phyloP scores from a whole-genome alignment of 2,797 vertebrate species.

The Lagocephalus sceleratus region DNA sequence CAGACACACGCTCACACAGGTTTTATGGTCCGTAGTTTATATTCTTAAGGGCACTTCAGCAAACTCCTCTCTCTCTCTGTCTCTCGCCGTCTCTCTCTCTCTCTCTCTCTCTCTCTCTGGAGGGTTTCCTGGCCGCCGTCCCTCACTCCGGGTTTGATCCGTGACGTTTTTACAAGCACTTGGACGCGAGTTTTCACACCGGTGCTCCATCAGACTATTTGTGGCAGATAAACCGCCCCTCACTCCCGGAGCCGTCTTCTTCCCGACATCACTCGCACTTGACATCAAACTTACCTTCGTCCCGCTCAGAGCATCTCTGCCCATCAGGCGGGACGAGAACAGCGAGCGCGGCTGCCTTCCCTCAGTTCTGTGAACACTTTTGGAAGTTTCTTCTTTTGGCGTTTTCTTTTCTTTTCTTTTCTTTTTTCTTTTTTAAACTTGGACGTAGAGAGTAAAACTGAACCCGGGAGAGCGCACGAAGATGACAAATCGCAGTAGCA shows the following conservation, averaged over 20 bases:
- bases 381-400: too few species aligned
- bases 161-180: slow-evolving; percentile 78
- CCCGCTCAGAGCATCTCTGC: slow-evolving; percentile 31
- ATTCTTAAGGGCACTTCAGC: slow-evolving; percentile 8
- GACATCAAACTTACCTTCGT: slow-evolving; percentile 30
- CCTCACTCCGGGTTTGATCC: slow-evolving; percentile 58
- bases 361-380: slow-evolving; percentile 7
- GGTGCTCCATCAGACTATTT: slow-evolving; percentile 72
- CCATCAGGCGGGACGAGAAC: slow-evolving; percentile 21
- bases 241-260: slow-evolving; percentile 53
- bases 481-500: slow-evolving; percentile 63
- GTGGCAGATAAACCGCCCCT: slow-evolving; percentile 76
- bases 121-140: slow-evolving; percentile 12
- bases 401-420: too few species aligned
- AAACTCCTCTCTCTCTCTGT: background rate
- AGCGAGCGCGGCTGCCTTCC: slow-evolving; percentile 10
- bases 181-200: slow-evolving; percentile 84
- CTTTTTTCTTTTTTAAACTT: too few species aligned
- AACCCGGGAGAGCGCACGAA: slow-evolving; percentile 26
- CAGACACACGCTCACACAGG: slow-evolving; percentile 4
- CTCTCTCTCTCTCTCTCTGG: slow-evolving; percentile 4
- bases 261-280: slow-evolving; percentile 43
- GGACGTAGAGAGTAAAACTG: slow-evolving; percentile 12
- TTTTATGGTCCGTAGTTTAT: background rate
- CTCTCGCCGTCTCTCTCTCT: background rate